Conservation (phyloP, 1,140 invertebrate species). For the Sesamia nonagrioides region DNA sequence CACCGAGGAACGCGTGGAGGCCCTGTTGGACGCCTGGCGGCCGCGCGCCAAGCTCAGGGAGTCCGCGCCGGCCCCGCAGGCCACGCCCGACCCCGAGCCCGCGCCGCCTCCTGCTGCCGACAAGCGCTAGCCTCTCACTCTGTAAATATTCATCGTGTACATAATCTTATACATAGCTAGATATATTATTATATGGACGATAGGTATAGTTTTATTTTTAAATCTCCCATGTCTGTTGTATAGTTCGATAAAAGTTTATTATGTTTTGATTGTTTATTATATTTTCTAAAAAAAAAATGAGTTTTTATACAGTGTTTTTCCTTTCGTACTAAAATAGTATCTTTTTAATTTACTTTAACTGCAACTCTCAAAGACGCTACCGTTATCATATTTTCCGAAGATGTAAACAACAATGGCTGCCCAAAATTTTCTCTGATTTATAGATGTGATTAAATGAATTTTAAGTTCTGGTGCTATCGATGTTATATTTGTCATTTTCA, state of each 20-base stretch:
- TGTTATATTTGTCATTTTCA: too few species aligned
- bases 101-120: slow-evolving; percentile 25
- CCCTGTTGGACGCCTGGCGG: slow-evolving; percentile 94
- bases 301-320: slow-evolving; percentile 37
- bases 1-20: slow-evolving; percentile 95
- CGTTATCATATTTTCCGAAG: too few species aligned
- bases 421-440: too few species aligned
- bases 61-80: slow-evolving; percentile 66
- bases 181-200: slow-evolving; percentile 47
- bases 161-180: slow-evolving; percentile 30
- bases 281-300: slow-evolving; percentile 78
- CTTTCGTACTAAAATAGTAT: not conserved
- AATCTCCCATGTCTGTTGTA: slow-evolving; percentile 83
- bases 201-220: slow-evolving; percentile 60
- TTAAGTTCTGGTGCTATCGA: too few species aligned
- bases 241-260: slow-evolving; percentile 84
- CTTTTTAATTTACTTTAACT: too few species aligned
- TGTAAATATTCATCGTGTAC: slow-evolving; percentile 40
- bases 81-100: not conserved
- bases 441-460: too few species aligned
- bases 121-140: slow-evolving; percentile 29
- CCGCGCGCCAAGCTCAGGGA: slow-evolving; percentile 91
- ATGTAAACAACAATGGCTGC: too few species aligned
- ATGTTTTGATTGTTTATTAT: slow-evolving; percentile 87
- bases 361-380: too few species aligned